Evolutionary conservation across 2,888 invertebrate species (phyloP).

Genomic region (Lacanobia oleracea): DNA sequence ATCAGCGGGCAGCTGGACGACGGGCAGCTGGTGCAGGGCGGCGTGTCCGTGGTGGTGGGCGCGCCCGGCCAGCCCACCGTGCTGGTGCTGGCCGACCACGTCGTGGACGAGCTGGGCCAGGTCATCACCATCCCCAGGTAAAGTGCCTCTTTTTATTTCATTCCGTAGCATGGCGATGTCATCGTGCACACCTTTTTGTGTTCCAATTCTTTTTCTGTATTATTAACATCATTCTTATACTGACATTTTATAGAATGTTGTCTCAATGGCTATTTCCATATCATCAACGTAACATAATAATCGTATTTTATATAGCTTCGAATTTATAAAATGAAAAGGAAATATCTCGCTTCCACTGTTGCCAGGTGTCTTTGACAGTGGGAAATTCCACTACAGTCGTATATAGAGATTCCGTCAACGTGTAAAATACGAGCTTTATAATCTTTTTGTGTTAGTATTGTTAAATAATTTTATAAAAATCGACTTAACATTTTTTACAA

Average conservation of each 20-base stretch:
- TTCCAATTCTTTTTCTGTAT: neutral
- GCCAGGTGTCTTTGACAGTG: conserved; percentile 76
- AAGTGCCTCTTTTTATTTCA: conserved; percentile 55
- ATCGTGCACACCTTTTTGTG: neutral
- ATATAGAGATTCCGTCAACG: conserved; percentile 62
- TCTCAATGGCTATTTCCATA: conserved; percentile 66
- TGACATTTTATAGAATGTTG: conserved; percentile 60
- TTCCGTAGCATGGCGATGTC: conserved; percentile 5
- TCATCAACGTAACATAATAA: conserved; percentile 65
- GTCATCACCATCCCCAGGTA: conserved; percentile 93
- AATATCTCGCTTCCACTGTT: conserved; percentile 74
- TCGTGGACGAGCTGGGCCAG: conserved; percentile 93
- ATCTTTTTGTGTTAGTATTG: conserved; percentile 43
- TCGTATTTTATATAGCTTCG: conserved; percentile 76
- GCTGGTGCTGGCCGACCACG: conserved; percentile 93
- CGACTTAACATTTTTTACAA: conserved; percentile 5
- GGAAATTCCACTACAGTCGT: conserved; percentile 77
- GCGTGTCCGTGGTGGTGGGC: conserved; percentile 89
- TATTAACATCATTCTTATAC: conserved; percentile 14
- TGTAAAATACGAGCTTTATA: conserved; percentile 54
- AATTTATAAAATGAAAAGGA: conserved; percentile 76
- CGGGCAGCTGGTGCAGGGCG: conserved; percentile 88
- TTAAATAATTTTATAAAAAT: conserved; percentile 33
- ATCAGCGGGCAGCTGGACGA: conserved; percentile 92
- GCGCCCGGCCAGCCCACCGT: conserved; percentile 91